Conservation (phyloP, 2,888 invertebrate species). For the Cybosia mesomella region DNA sequence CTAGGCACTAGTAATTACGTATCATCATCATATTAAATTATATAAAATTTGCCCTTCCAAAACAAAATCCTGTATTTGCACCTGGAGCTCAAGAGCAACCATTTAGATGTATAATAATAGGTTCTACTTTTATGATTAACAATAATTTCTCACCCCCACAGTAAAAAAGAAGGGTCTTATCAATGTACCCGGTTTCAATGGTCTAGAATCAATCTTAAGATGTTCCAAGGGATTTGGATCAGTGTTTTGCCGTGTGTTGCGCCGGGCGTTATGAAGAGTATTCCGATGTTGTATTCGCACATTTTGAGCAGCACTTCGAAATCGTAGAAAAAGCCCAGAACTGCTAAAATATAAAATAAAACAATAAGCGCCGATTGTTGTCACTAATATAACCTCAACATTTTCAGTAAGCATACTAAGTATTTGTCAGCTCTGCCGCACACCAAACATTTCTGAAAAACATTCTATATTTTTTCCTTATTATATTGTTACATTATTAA, state of each 20-base stretch:
- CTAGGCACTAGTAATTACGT: too few relatives aligned
- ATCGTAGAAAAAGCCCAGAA: conserved; percentile 56
- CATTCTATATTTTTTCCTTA: conserved; percentile 67
- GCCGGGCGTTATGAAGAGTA: conserved; percentile 73
- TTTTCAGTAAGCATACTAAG: conserved; percentile 62
- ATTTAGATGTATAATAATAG: neutral
- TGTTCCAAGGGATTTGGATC: conserved; percentile 77
- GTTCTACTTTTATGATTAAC: neutral
- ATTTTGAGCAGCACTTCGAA: conserved; percentile 49
- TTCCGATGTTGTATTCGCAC: conserved; percentile 67
- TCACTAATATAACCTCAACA: conserved; percentile 24
- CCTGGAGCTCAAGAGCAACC: neutral
- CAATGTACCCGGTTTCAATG: conserved; percentile 77
- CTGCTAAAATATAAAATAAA: conserved; percentile 55
- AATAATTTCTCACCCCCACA: conserved; percentile 84
- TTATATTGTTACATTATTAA: conserved; percentile 64
- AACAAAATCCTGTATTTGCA: neutral
- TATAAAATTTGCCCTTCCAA: neutral
- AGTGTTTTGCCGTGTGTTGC: conserved; percentile 43
- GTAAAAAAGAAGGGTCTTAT: conserved; percentile 89
- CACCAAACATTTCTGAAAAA: conserved; percentile 77
- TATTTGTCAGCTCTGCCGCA: conserved; percentile 72
- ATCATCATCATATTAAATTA: neutral
- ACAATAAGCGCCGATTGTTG: conserved; percentile 27
- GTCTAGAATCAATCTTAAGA: conserved; percentile 74